Evolutionary conservation across 2,797 vertebrate species (phyloP).

Genomic region (Manis javanica): DNA sequence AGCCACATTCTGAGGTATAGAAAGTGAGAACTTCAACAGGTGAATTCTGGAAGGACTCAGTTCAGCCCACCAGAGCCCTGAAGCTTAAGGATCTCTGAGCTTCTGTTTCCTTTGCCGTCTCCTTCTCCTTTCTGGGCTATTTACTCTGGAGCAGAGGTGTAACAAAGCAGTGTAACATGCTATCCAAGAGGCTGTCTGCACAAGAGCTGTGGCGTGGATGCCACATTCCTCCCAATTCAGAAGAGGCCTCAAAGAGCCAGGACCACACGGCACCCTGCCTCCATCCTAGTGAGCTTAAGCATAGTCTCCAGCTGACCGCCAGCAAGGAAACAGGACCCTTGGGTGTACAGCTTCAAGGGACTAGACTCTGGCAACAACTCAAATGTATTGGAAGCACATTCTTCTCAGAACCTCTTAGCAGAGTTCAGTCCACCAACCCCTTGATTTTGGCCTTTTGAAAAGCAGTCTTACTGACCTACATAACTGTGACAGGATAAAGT

Average conservation of each 20-base stretch:
- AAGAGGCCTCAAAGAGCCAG: background rate
- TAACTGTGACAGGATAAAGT: background rate
- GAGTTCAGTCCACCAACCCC: background rate
- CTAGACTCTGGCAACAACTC: background rate
- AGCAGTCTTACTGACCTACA: background rate
- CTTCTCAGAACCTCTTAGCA: background rate
- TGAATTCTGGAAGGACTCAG: no score
- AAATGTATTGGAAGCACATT: background rate
- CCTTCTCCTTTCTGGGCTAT: background rate
- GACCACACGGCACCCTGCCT: fast-evolving
- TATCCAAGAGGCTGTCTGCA: fast-evolving
- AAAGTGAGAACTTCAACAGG: background rate
- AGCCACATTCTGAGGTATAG: background rate
- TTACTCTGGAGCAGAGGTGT: background rate
- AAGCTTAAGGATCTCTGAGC: background rate
- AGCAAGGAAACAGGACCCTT: background rate
- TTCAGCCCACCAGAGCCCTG: background rate
- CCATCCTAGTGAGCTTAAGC: background rate
- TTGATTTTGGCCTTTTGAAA: background rate
- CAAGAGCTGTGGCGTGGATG: background rate
- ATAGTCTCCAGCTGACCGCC: background rate
- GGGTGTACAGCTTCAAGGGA: background rate
- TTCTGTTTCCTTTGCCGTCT: background rate
- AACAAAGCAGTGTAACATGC: fast-evolving
- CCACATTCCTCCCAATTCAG: background rate